A percentile compares a stretch with the other conserved stretches of the same genome.
Evolutionary conservation across 2,113 vertebrate species (phyloP).

Genomic region (Sterna hirundo): DNA sequence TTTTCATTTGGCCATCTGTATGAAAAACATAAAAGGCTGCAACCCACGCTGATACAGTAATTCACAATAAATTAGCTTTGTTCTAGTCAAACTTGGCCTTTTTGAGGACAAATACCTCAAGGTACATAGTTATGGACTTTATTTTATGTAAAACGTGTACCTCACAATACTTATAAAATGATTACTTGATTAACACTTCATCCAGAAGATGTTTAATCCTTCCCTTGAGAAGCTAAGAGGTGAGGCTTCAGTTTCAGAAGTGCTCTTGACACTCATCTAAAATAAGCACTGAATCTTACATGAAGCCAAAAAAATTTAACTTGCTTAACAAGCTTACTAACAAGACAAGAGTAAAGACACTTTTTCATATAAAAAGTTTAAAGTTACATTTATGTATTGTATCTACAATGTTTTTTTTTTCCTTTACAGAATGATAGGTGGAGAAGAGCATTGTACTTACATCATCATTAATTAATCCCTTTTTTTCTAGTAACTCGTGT

Average conservation of each 20-base stretch:
- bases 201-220: slow-evolving; percentile 9
- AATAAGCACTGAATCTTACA: slow-evolving; percentile 22
- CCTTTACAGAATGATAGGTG: background rate
- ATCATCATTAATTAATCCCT: slow-evolving; percentile 1
- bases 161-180: background rate
- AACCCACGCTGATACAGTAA: background rate
- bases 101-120: background rate
- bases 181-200: slow-evolving; percentile 1
- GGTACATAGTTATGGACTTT: background rate
- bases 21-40: slow-evolving; percentile 8
- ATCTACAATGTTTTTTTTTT: background rate
- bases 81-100: background rate
- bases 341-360: slow-evolving; percentile 37
- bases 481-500: slow-evolving; percentile 31
- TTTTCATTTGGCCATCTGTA: background rate
- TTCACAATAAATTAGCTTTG: background rate
- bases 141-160: background rate
- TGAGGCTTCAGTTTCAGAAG: slow-evolving; percentile 27
- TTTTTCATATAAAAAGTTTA: slow-evolving; percentile 16
- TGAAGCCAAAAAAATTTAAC: background rate
- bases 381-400: background rate
- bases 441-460: slow-evolving; percentile 26
- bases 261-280: slow-evolving; percentile 12
- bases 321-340: slow-evolving; percentile 50
- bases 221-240: slow-evolving; percentile 3